Base-by-base conservation (phyloP, 2,888 invertebrate genomes). In the Tetragonisca angustula region DNA sequence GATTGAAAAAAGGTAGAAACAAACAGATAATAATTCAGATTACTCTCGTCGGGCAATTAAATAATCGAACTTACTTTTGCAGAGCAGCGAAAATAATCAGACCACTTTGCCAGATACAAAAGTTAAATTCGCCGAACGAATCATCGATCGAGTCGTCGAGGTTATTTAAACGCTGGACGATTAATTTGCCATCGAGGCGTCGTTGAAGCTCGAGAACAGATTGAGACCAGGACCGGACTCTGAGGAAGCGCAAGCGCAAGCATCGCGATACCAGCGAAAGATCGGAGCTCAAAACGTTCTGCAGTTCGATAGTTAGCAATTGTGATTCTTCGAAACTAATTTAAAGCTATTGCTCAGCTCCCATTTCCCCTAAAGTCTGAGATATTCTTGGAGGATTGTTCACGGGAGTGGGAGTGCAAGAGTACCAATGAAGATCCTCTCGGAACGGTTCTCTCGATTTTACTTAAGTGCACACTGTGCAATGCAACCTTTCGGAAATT, bases 381-480 rank as follows among this genome's bases (percentile, higher is more conserved):
- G 71, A 19, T 64, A 64, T 52, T 64, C 50, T 32, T 73, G 27
- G 61, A 50, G 62, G 32, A 24, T 73, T 52, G 50, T 27, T 50
- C 11, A 62, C n/a, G 13, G 50, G n/a, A 73, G 21, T 32, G 52
- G 32, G 11, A 73, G 17, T 27, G 71, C 61, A 27, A 61, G 49
- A 52, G 36, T n/a, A 50, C 32, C 54, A 68, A 59, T 68, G 49
- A 52, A 56, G 54, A 43, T 75, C 21, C 65, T 56, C 49, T 56
- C 49, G 21, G 56, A 75, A 68, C 54, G 54, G n/a, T 52, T 50
- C 74, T 19, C 32, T 21, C 32, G n/a, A 59, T 54, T 75, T 67
- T 65, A 32, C 50, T 67, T 68, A 64, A 64, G 62, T 32, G 50
- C 79, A 72, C 43, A 76, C 81, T 83, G 21, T 64, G 17, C 73